phyloP scores from a whole-genome alignment of 2,113 vertebrate genomes.

The Heptranchias perlo region DNA sequence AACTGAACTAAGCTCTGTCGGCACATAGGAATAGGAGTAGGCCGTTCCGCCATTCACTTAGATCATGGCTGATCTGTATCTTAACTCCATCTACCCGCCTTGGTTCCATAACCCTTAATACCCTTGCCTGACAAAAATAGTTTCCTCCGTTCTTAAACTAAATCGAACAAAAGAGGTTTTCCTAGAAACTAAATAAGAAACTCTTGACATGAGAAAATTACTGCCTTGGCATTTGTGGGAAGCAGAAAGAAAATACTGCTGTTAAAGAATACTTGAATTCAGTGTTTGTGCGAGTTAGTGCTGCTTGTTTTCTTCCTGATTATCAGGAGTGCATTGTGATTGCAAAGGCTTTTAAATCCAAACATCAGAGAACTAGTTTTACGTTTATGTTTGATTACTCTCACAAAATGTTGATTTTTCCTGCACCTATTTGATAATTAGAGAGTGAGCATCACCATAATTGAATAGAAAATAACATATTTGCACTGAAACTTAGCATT shows the following conservation, averaged over 20 bases:
- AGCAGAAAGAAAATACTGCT: neutral
- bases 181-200: neutral
- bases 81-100: too few relatives aligned
- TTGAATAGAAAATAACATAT: neutral
- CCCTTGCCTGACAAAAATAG: too few relatives aligned
- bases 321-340: neutral
- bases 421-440: neutral
- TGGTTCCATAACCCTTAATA: too few relatives aligned
- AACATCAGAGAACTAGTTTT: neutral
- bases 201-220: neutral
- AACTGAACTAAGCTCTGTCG: neutral
- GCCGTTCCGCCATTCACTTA: too few relatives aligned
- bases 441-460: constrained; percentile 1
- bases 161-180: neutral
- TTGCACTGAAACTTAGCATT: constrained; percentile 8
- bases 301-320: neutral
- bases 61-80: too few relatives aligned
- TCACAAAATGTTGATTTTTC: neutral
- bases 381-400: neutral
- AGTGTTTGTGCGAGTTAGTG: neutral
- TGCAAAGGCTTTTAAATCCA: neutral
- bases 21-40: too few relatives aligned
- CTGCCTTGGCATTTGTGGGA: neutral
- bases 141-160: neutral
- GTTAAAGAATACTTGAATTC: constrained; percentile 20